Evolutionary conservation across 2,888 invertebrate species (phyloP).

Genomic region (Scaptodrosophila latifasciaeformis): DNA sequence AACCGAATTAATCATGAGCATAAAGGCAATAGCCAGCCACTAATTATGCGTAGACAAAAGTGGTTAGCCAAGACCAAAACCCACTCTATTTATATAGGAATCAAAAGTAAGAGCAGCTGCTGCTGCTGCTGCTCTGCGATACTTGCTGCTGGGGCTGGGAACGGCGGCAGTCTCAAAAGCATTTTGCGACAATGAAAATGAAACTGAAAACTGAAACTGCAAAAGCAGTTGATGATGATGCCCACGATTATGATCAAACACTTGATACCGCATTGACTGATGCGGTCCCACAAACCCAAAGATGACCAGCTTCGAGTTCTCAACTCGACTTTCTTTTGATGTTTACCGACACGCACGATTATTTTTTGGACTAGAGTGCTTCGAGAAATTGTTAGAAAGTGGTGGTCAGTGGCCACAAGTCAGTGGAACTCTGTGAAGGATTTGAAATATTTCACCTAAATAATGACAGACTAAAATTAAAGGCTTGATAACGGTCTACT

Average conservation of each 20-base stretch:
- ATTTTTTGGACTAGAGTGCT: slow-evolving; percentile 4
- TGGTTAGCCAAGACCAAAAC: too few species aligned
- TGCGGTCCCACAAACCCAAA: slow-evolving; percentile 6
- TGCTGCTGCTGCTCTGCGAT: slow-evolving; percentile 18
- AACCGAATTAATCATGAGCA: slow-evolving; percentile 66
- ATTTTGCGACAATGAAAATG: slow-evolving; percentile 37
- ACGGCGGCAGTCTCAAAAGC: slow-evolving; percentile 55
- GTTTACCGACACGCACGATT: slow-evolving; percentile 56
- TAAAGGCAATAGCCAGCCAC: slow-evolving; percentile 29
- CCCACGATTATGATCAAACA: slow-evolving; percentile 58
- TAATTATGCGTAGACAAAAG: slow-evolving; percentile 62
- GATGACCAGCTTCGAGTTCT: slow-evolving; percentile 21
- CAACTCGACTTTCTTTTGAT: slow-evolving; percentile 42
- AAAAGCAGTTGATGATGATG: slow-evolving; percentile 27
- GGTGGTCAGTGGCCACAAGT: too few species aligned
- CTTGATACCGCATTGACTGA: slow-evolving; percentile 32
- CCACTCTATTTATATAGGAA: too few species aligned
- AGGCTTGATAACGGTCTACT: too few species aligned
- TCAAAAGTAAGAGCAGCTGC: too few species aligned
- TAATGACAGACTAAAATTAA: not conserved
- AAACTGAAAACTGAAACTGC: slow-evolving; percentile 14
- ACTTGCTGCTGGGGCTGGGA: slow-evolving; percentile 21
- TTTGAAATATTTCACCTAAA: not conserved
- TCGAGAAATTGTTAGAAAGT: not conserved
- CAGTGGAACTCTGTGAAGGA: too few species aligned